Conservation (phyloP, 2,888 invertebrate species). For the Spicauda simplicius region DNA sequence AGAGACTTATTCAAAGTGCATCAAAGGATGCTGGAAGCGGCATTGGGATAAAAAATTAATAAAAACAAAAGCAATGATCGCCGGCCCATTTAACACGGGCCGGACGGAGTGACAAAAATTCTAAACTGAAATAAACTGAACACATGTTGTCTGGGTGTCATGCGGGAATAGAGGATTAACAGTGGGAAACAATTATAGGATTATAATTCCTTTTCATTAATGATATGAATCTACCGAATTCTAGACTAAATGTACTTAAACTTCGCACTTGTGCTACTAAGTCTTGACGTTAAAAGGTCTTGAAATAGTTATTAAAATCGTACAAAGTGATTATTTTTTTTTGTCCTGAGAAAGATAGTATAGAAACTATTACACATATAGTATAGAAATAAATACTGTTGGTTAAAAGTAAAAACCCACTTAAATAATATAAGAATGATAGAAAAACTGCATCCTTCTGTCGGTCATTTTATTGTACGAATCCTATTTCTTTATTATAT, state of each 20-base stretch:
- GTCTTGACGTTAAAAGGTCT: too few relatives aligned
- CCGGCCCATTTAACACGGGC: conserved; percentile 82
- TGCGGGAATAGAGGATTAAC: conserved; percentile 40
- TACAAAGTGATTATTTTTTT: too few relatives aligned
- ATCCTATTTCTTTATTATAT: too few relatives aligned
- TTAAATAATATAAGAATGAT: too few relatives aligned
- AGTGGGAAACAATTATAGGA: conserved; percentile 36
- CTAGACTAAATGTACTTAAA: not conserved
- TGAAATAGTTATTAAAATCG: too few relatives aligned
- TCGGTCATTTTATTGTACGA: too few relatives aligned
- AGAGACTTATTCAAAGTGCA: not conserved
- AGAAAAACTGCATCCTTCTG: too few relatives aligned
- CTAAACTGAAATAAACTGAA: conserved; percentile 80
- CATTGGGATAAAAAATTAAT: conserved; percentile 51
- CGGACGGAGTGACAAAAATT: conserved; percentile 84
- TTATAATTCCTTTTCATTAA: conserved; percentile 20
- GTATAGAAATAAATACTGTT: too few relatives aligned
- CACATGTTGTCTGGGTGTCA: conserved; percentile 78
- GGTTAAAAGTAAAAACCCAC: too few relatives aligned
- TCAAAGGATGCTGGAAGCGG: conserved; percentile 66
- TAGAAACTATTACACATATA: too few relatives aligned
- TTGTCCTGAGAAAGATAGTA: too few relatives aligned
- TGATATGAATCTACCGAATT: not conserved
- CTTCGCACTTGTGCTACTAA: not conserved
- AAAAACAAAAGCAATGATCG: conserved; percentile 72